phyloP scores from a whole-genome alignment of 2,888 invertebrate genomes.

The Coelogynopora nodosa region DNA sequence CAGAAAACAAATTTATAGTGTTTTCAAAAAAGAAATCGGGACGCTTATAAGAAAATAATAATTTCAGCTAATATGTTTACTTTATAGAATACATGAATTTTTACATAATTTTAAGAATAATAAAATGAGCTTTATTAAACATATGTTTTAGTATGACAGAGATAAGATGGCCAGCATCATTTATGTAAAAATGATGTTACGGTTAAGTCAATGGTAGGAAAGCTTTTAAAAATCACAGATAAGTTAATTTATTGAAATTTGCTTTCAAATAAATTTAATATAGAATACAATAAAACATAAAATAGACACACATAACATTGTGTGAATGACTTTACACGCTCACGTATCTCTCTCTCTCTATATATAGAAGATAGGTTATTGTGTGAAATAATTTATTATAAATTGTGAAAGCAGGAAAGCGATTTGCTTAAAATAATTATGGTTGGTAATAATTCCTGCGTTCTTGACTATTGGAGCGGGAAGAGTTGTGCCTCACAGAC shows the following conservation, averaged over 20 bases:
- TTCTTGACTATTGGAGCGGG: background rate
- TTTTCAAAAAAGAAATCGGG: too few species aligned
- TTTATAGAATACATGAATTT: background rate
- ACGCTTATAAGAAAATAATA: too few species aligned
- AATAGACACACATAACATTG: too few species aligned
- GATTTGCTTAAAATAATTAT: background rate
- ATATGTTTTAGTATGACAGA: background rate
- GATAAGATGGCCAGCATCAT: background rate
- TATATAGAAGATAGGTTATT: too few species aligned
- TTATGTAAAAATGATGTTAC: background rate
- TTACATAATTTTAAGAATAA: background rate
- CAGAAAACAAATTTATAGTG: too few species aligned
- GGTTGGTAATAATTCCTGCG: background rate
- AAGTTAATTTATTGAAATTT: too few species aligned
- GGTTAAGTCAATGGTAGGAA: background rate
- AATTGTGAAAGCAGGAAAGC: background rate
- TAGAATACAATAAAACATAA: too few species aligned
- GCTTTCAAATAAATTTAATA: too few species aligned
- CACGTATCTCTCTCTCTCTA: too few species aligned
- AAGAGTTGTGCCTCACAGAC: background rate
- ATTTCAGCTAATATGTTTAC: too few species aligned
- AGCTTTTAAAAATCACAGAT: background rate
- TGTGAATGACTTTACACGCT: too few species aligned
- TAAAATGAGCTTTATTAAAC: background rate
- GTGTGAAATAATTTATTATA: too few species aligned